Evolutionary conservation across 2,113 vertebrate species (phyloP).

Genomic region (Probosciger aterrimus): DNA sequence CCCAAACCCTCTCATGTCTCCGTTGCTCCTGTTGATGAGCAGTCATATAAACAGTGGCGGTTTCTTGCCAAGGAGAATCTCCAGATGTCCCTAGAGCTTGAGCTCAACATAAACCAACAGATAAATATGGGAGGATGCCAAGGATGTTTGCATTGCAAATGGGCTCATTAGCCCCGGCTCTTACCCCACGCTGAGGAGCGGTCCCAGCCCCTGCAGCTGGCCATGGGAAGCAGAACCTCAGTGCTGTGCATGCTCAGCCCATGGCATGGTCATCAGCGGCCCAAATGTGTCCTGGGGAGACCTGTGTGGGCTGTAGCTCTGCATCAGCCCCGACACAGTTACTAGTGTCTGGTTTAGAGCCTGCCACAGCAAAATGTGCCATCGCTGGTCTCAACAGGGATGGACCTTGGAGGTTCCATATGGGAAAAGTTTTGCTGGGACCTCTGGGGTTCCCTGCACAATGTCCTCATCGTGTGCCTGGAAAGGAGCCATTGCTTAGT

Average conservation of each 20-base stretch:
- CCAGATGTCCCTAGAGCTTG: constrained; percentile 52
- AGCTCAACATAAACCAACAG: constrained; percentile 9
- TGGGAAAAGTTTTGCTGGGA: neutral
- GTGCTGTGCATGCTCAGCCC: neutral
- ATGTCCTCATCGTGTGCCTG: rapidly evolving
- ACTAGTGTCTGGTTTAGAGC: rapidly evolving
- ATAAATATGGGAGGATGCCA: neutral
- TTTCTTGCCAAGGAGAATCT: neutral
- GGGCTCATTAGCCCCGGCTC: neutral
- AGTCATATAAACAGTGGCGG: neutral
- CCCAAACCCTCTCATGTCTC: neutral
- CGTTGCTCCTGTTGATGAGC: neutral
- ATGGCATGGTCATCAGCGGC: neutral
- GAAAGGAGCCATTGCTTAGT: neutral
- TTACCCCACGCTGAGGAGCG: rapidly evolving
- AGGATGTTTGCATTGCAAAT: constrained; percentile 16
- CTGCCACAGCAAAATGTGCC: rapidly evolving
- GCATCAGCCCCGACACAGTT: rapidly evolving
- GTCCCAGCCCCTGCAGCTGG: neutral
- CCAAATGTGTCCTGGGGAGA: neutral
- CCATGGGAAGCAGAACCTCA: neutral
- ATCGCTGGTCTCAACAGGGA: rapidly evolving
- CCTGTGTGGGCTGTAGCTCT: neutral
- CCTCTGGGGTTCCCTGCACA: neutral
- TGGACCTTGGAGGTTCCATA: neutral